Conservation (phyloP, 1,140 invertebrate genomes). For the Gonatopus flavifemur region DNA sequence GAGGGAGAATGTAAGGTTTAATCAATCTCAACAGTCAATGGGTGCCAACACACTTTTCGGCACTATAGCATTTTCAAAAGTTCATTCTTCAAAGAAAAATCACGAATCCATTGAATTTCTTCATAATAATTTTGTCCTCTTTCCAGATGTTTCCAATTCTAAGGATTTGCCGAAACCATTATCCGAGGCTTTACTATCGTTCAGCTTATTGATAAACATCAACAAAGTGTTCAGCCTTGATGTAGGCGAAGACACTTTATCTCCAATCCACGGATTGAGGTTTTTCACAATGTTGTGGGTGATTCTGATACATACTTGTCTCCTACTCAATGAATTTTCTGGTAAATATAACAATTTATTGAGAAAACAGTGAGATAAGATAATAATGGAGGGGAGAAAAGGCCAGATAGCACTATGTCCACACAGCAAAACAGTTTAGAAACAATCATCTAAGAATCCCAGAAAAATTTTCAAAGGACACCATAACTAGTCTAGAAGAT, state of each 20-base stretch:
- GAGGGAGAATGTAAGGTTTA: too few relatives aligned
- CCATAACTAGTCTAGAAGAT: too few relatives aligned
- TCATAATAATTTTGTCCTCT: slow-evolving; percentile 5
- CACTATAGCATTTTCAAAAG: too few relatives aligned
- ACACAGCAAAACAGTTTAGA: too few relatives aligned
- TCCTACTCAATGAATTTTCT: slow-evolving; percentile 44
- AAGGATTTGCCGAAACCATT: slow-evolving; percentile 30
- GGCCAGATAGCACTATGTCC: too few relatives aligned
- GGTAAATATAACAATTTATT: slow-evolving; percentile 28
- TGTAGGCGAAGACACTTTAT: slow-evolving; percentile 45
- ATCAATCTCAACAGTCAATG: too few relatives aligned
- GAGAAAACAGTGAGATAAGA: too few relatives aligned
- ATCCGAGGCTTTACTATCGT: slow-evolving; percentile 37
- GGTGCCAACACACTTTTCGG: too few relatives aligned
- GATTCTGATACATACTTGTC: slow-evolving; percentile 50
- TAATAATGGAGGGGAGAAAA: too few relatives aligned
- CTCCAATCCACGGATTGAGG: slow-evolving; percentile 51
- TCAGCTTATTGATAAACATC: slow-evolving; percentile 41
- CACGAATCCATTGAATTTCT: not conserved
- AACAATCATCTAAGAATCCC: too few relatives aligned
- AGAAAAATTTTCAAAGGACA: slow-evolving; percentile 5
- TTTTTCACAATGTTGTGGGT: slow-evolving; percentile 53
- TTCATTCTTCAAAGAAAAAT: too few relatives aligned
- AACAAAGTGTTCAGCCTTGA: slow-evolving; percentile 37
- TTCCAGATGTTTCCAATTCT: slow-evolving; percentile 31